These are phyloP conservation scores for Euphydryas editha DNA, from an alignment of 2,888 invertebrate species.

Conservation along the genomic window DNA sequence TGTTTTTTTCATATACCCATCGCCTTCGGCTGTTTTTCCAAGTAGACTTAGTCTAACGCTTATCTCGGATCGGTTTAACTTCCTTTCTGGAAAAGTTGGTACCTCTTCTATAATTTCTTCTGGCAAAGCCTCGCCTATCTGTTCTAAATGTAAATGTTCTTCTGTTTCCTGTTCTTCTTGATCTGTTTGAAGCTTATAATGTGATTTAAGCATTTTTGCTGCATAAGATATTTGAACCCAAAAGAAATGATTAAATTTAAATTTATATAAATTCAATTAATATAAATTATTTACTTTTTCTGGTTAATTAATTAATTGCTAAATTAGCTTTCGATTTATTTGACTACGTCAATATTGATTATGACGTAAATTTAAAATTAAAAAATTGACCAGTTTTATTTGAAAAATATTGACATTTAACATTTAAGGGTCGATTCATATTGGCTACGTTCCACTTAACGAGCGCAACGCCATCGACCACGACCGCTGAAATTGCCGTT, in stretches of 20 bases:
- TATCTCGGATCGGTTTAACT: slow-evolving; percentile 61
- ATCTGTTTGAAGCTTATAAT: slow-evolving; percentile 51
- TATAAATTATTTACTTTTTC: not conserved
- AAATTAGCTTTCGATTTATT: not conserved
- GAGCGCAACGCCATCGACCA: no score
- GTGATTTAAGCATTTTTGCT: slow-evolving; percentile 64
- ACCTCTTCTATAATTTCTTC: slow-evolving; percentile 40
- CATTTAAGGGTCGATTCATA: not conserved
- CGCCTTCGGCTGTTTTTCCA: slow-evolving; percentile 76
- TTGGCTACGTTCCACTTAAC: no score
- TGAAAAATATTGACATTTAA: not conserved
- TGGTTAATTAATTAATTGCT: not conserved
- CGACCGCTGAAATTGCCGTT: no score
- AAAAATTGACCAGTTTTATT: not conserved
- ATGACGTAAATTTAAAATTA: not conserved
- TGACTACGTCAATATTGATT: not conserved
- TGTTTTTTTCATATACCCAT: slow-evolving; percentile 59
- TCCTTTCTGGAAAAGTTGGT: slow-evolving; percentile 43
- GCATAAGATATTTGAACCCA: not conserved
- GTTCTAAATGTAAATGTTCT: slow-evolving; percentile 18
- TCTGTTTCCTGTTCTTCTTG: slow-evolving; percentile 28
- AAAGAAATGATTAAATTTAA: no score
- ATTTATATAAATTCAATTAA: no score
- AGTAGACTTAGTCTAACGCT: slow-evolving; percentile 66
- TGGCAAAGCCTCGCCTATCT: slow-evolving; percentile 39